Conservation (phyloP, 2,113 vertebrate species). For the Sapajus apella region DNA sequence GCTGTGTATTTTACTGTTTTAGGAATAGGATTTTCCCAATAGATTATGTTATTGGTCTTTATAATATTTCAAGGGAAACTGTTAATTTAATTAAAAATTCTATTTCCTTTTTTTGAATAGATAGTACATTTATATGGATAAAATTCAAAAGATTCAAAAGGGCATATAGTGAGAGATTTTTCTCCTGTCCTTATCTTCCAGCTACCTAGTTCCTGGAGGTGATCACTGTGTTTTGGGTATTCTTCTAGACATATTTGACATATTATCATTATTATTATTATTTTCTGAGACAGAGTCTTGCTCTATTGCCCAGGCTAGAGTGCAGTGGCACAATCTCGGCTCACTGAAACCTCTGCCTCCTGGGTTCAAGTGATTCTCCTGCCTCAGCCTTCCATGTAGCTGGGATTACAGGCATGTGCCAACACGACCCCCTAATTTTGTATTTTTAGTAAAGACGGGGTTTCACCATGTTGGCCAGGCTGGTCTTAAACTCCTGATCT, state of each 20-base stretch:
- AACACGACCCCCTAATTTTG: too few species aligned
- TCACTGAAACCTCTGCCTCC: too few species aligned
- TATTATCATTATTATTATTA: too few species aligned
- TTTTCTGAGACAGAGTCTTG: too few species aligned
- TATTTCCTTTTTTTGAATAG: not conserved
- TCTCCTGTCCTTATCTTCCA: not conserved
- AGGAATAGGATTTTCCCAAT: not conserved
- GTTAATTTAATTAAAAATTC: not conserved
- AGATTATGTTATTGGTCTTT: slow-evolving; percentile 29
- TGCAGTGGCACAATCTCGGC: too few species aligned
- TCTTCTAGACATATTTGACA: not conserved
- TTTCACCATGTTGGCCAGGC: too few species aligned
- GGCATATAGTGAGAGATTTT: not conserved
- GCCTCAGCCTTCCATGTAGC: too few species aligned
- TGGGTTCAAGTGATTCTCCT: too few species aligned
- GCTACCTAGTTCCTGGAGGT: not conserved
- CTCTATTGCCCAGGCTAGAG: too few species aligned
- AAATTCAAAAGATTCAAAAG: slow-evolving; percentile 19
- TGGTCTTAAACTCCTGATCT: too few species aligned
- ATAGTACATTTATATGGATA: not conserved
- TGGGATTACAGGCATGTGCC: too few species aligned
- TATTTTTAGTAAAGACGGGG: too few species aligned
- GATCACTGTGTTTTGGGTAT: not conserved
- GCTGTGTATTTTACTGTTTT: not conserved
- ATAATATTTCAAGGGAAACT: not conserved